Evolutionary conservation across 23 tunicate species (phyloP).

Genomic region (Styela clava): DNA sequence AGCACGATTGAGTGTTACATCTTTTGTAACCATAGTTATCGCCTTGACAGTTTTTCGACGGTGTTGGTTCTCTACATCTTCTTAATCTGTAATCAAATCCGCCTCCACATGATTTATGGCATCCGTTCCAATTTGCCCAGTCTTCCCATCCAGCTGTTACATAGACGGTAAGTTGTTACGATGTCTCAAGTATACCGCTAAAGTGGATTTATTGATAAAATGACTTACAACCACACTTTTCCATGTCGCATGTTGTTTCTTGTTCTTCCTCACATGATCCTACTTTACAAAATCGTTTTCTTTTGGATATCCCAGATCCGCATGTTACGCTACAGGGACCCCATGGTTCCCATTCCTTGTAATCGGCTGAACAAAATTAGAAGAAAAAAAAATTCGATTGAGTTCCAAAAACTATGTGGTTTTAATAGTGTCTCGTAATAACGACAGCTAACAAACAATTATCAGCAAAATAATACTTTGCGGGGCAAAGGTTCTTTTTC

Average conservation of each 20-base stretch:
- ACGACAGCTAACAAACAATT: no score
- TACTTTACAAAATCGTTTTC: slow-evolving; percentile 14
- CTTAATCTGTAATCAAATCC: slow-evolving; percentile 21
- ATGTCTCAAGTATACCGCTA: no score
- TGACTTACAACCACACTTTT: slow-evolving; percentile 5
- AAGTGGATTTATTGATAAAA: no score
- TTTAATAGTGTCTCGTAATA: no score
- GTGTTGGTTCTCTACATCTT: slow-evolving; percentile 13
- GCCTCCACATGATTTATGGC: slow-evolving; percentile 17
- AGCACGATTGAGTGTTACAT: slow-evolving; percentile 15
- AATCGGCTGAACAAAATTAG: slow-evolving; percentile 10
- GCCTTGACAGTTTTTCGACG: slow-evolving; percentile 20
- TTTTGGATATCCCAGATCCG: slow-evolving; percentile 12
- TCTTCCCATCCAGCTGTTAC: slow-evolving; percentile 21
- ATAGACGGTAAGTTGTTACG: no score
- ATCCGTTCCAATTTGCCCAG: slow-evolving; percentile 18
- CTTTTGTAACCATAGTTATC: not conserved
- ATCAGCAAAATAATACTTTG: no score
- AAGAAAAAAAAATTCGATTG: not conserved
- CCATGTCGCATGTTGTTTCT: slow-evolving; percentile 4
- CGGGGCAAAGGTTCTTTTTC: no score
- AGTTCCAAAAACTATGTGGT: no score
- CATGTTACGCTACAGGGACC: slow-evolving; percentile 12
- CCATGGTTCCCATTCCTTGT: slow-evolving; percentile 24
- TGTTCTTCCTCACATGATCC: slow-evolving; percentile 19